A percentile compares a stretch with the other conserved stretches of the same genome.
These are phyloP conservation scores for Bombycilla garrulus DNA, from an alignment of 2,113 vertebrate genomes.

Conservation along the genomic window DNA sequence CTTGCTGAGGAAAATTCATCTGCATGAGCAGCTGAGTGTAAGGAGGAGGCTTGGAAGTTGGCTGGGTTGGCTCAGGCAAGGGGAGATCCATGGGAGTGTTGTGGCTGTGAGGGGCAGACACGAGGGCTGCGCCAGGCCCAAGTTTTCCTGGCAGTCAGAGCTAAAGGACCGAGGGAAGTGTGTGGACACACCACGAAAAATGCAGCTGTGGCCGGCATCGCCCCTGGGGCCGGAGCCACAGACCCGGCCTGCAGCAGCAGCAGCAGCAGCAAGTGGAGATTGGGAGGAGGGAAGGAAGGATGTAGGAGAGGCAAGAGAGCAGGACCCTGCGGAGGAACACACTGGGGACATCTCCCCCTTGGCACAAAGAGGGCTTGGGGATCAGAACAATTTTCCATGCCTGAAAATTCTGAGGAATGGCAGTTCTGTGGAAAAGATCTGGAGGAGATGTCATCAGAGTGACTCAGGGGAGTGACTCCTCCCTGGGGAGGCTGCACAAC, in stretches of 20 bases:
- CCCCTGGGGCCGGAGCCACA: rapidly evolving
- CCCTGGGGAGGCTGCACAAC: background rate
- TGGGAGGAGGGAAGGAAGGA: background rate
- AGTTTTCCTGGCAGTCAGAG: background rate
- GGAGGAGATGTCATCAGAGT: background rate
- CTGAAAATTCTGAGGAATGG: background rate
- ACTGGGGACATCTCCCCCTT: rapidly evolving
- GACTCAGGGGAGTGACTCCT: background rate
- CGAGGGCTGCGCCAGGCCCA: background rate
- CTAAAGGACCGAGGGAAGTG: background rate
- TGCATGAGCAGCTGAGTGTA: background rate
- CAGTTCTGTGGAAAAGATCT: background rate
- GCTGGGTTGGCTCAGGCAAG: background rate
- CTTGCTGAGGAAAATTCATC: background rate
- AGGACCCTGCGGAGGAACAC: background rate
- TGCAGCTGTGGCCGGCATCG: background rate
- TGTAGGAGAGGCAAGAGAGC: background rate
- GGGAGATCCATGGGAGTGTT: background rate
- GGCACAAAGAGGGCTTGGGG: background rate
- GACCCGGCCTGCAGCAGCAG: background rate
- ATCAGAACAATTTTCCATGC: background rate
- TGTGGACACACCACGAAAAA: background rate
- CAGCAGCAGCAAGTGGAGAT: background rate
- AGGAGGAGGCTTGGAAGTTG: background rate
- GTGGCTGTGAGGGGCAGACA: background rate